Evolutionary conservation across 1,140 invertebrate genomes (phyloP), one percentile per base, ranked within the genome.

Genomic region (Oscheius sp.): DNA sequence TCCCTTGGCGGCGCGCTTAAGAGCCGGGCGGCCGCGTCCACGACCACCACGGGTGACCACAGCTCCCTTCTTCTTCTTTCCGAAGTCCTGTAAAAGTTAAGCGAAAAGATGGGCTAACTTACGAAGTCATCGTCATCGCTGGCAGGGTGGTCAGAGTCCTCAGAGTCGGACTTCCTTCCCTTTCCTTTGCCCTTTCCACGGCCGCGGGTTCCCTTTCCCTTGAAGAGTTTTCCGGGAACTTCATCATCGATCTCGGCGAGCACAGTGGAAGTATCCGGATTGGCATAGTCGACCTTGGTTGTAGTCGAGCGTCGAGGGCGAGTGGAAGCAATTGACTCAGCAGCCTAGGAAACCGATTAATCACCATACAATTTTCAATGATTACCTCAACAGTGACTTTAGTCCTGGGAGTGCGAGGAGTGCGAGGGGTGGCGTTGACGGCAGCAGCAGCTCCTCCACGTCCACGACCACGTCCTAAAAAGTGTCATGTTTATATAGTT

Each of bases 211-310:
- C 58, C 45, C 4, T 29, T 42, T 38, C 72, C 64, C 45, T 68
- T 74, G 72, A 74, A 74, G 1, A 74, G 65, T 31, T 67, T 67
- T 31, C 77, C 77, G n/a, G 73, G 77, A 35, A 79, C 68, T 52
- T 78, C 77, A 32, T 78, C 77, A 63, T 78, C 77, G 4, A 78
- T 74, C 20, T 78, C 64, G 15, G 68, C 68, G 10, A 77, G 34
- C 52, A 73, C 74, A 13, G 79, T 81, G 49, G 68, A 66, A 26
- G 79, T 70, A 36, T 80, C 79, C 10, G 79, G 74, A 67, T 80
- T 74, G 2, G 79, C 79, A 46, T 80, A 80, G 35, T 80, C 79
- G 23, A 80, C 58, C 38, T 63, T 63, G n/a, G 61, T 70, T 10
- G 68, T 52, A 7, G 79, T 80, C 10, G 76, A 79, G 18, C 79